Conservation (phyloP, 2,113 vertebrate genomes). For the Pituophis catenifer region DNA sequence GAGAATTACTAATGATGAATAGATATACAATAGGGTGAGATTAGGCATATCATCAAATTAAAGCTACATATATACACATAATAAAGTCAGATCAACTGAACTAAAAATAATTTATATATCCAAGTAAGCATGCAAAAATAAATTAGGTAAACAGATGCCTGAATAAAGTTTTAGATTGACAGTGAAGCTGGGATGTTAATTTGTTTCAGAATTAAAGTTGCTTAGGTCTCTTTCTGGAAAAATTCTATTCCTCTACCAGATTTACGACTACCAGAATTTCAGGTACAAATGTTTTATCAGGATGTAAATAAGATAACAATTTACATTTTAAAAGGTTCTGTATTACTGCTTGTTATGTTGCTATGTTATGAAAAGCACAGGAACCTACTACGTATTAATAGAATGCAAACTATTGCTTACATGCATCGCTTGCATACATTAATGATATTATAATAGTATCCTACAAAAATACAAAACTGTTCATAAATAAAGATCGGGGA, state of each 20-base stretch:
- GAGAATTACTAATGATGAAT: not conserved
- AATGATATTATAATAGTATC: not conserved
- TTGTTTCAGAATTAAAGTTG: not conserved
- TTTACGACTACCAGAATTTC: not conserved
- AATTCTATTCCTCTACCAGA: not conserved
- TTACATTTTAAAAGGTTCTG: not conserved
- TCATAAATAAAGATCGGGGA: not conserved
- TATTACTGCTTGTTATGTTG: not conserved
- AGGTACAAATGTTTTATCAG: not conserved
- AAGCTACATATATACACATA: not conserved
- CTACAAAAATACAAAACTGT: not conserved
- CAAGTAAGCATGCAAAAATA: not conserved
- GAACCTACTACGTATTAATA: not conserved
- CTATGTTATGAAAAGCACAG: not conserved
- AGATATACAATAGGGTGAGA: not conserved
- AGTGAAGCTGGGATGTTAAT: not conserved
- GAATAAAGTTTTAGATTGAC: not conserved
- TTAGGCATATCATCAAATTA: not conserved
- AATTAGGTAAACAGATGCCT: not conserved
- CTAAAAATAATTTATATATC: not conserved
- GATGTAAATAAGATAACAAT: not conserved
- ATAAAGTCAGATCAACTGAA: not conserved
- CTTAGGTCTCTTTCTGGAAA: not conserved
- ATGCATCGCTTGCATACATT: too few relatives aligned
- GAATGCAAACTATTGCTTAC: not conserved